Percentiles rank a stretch among this genome's conserved stretches.
These are phyloP conservation scores for Manduca sexta DNA, from an alignment of 1,140 invertebrate genomes.

Conservation along the genomic window DNA sequence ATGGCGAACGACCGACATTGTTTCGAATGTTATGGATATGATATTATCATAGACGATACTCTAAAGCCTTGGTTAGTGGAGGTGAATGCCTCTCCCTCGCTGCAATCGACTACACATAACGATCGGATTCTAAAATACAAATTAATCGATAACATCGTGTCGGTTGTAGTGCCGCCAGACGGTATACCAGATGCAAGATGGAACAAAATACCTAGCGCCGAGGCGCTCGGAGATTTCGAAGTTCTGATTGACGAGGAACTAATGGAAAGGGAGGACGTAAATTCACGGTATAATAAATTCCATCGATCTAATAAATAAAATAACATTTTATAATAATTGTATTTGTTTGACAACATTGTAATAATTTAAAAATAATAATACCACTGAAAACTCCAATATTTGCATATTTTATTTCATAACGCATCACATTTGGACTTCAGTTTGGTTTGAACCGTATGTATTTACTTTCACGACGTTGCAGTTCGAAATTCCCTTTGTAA, in stretches of 20 bases:
- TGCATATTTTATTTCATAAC: neutral
- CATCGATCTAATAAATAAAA: slow-evolving; percentile 16
- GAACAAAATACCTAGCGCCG: slow-evolving; percentile 88
- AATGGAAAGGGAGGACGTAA: slow-evolving; percentile 21
- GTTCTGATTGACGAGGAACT: slow-evolving; percentile 88
- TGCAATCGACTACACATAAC: slow-evolving; percentile 95
- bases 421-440: neutral
- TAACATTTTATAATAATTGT: slow-evolving; percentile 1
- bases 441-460: neutral
- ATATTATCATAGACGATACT: slow-evolving; percentile 90
- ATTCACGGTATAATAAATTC: slow-evolving; percentile 20
- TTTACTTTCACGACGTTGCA: slow-evolving; percentile 2
- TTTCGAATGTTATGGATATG: slow-evolving; percentile 94
- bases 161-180: slow-evolving; percentile 91
- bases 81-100: slow-evolving; percentile 95
- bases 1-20: slow-evolving; percentile 86
- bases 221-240: slow-evolving; percentile 91
- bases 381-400: neutral
- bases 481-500: slow-evolving; percentile 67
- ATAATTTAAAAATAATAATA: neutral
- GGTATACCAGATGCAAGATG: slow-evolving; percentile 93
- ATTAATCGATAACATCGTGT: slow-evolving; percentile 94
- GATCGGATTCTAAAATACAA: slow-evolving; percentile 97
- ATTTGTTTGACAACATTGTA: neutral
- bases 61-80: slow-evolving; percentile 93